Conservation (phyloP, 2,797 vertebrate species). For the Anguilla marmorata region DNA sequence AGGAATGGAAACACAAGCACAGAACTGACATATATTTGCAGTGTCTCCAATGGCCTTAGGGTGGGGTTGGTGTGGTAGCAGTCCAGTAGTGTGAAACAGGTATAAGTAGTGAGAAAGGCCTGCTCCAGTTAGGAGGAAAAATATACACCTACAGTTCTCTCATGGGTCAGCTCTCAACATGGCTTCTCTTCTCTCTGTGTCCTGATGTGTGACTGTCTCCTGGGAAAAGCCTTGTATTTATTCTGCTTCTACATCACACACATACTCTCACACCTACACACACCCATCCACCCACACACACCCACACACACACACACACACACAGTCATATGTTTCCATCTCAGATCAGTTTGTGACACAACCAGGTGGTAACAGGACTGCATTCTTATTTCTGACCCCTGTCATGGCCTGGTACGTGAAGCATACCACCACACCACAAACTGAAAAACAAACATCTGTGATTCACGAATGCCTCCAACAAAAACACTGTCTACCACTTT, state of each 20-base stretch:
- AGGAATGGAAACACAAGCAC: not conserved
- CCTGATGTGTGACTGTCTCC: not conserved
- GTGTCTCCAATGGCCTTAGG: not conserved
- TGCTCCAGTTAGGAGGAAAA: not conserved
- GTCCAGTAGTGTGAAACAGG: not conserved
- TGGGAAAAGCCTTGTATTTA: not conserved
- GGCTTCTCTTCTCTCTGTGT: too few species aligned
- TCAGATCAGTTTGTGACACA: constrained; percentile 25
- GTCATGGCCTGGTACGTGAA: not conserved
- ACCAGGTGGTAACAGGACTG: not conserved
- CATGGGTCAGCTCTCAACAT: not conserved
- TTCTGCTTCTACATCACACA: not conserved
- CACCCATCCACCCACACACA: too few species aligned
- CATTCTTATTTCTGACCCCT: not conserved
- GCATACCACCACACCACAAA: not conserved
- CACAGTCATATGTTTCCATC: not conserved
- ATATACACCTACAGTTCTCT: not conserved
- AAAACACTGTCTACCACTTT: not conserved
- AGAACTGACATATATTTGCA: not conserved
- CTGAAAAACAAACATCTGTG: not conserved
- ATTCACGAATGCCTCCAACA: not conserved
- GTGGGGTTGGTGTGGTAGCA: not conserved
- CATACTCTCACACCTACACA: not conserved
- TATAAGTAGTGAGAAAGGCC: not conserved
- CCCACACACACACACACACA: not conserved